Conservation (phyloP, 1,140 invertebrate genomes). For the Steinernema khuongi region DNA sequence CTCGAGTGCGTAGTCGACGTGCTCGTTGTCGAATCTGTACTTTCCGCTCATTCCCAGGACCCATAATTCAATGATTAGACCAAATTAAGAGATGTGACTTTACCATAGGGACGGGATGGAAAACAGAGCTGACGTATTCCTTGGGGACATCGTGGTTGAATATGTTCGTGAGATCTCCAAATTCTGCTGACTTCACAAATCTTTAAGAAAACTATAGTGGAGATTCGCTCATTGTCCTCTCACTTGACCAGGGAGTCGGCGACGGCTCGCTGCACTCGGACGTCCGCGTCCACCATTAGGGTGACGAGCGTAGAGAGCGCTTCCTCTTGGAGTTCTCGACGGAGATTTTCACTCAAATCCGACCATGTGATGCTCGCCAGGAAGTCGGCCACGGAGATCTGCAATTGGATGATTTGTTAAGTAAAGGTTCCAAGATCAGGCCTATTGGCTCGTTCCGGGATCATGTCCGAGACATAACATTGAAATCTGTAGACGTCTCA, state of each 20-base stretch:
- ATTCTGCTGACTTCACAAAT: not conserved
- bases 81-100: not conserved
- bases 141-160: not conserved
- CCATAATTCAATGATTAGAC: not conserved
- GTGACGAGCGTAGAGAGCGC: not conserved
- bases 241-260: constrained; percentile 3
- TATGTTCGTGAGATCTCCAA: not conserved
- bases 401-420: not conserved
- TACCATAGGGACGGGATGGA: not conserved
- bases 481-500: no score
- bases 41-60: not conserved
- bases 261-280: not conserved
- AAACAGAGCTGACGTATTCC: not conserved
- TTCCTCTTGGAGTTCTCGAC: not conserved
- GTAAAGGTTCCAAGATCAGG: not conserved
- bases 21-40: not conserved
- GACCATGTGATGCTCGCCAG: not conserved
- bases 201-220: not conserved
- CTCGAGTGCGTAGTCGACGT: not conserved
- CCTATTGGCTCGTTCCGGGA: no score
- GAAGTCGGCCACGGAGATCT: not conserved
- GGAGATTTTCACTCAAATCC: not conserved
- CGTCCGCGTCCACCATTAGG: not conserved
- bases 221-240: not conserved
- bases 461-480: no score